These are phyloP conservation scores for Orthosia cruda DNA, from an alignment of 2,888 invertebrate genomes.

Conservation along the genomic window DNA sequence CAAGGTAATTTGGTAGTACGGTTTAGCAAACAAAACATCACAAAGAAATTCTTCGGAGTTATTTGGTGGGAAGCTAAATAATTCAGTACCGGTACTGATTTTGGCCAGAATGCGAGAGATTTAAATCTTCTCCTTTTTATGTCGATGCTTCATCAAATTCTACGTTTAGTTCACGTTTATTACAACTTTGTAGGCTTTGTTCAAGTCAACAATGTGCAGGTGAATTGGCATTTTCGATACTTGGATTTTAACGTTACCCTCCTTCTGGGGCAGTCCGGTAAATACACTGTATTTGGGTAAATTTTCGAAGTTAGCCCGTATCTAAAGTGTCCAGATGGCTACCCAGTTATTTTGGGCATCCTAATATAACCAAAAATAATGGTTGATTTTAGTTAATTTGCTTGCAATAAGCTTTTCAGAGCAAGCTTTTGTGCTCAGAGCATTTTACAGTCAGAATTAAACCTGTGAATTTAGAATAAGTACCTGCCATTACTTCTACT, in stretches of 20 bases:
- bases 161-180: too few relatives aligned
- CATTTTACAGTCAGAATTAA: not conserved
- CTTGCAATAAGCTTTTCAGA: not conserved
- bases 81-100: conserved; percentile 4
- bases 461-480: not conserved
- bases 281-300: not conserved
- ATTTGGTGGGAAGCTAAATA: conserved; percentile 5
- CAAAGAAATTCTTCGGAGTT: conserved; percentile 11
- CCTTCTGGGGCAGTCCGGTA: too few relatives aligned
- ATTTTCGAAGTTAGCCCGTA: conserved; percentile 1
- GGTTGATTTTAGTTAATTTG: not conserved
- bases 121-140: not conserved
- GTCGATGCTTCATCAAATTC: too few relatives aligned
- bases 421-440: not conserved
- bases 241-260: too few relatives aligned
- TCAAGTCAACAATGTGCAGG: too few relatives aligned
- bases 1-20: conserved; percentile 37
- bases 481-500: not conserved
- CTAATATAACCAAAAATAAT: not conserved
- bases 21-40: conserved; percentile 35
- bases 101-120: not conserved
- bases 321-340: too few relatives aligned
- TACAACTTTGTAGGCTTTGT: too few relatives aligned
- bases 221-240: too few relatives aligned
- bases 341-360: not conserved